Evolutionary conservation across 2,888 invertebrate species (phyloP).

Genomic region (Chrysopilus asiliformis): DNA sequence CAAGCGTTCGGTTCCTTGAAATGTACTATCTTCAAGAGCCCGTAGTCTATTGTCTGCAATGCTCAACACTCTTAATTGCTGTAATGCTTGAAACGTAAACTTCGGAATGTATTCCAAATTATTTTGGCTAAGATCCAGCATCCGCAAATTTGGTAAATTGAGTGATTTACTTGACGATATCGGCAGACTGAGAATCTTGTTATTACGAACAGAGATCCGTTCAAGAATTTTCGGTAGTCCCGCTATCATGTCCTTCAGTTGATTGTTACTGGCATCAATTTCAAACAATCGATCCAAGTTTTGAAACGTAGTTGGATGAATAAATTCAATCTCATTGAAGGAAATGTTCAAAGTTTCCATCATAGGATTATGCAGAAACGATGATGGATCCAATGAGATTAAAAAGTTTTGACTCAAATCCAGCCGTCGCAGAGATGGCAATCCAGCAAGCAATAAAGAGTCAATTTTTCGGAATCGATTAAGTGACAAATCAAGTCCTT

Average conservation of each 20-base stretch:
- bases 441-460: constrained; percentile 54
- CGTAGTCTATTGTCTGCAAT: constrained; percentile 60
- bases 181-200: constrained; percentile 55
- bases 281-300: constrained; percentile 63
- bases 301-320: constrained; percentile 65
- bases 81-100: constrained; percentile 49
- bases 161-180: constrained; percentile 50
- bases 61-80: constrained; percentile 53
- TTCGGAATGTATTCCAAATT: constrained; percentile 55
- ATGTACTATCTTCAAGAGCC: constrained; percentile 52
- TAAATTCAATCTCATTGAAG: constrained; percentile 51
- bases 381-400: constrained; percentile 53
- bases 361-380: constrained; percentile 56
- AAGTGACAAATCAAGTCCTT: constrained; percentile 67
- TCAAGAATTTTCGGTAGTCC: constrained; percentile 66
- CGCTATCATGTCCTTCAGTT: constrained; percentile 58
- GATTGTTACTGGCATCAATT: constrained; percentile 61
- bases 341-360: constrained; percentile 72
- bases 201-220: constrained; percentile 54
- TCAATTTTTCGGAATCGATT: constrained; percentile 62
- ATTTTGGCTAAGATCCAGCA: constrained; percentile 63
- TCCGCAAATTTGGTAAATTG: constrained; percentile 56
- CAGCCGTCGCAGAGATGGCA: constrained; percentile 60
- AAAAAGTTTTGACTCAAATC: constrained; percentile 66
- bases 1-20: constrained; percentile 53